Evolutionary conservation across 2,888 invertebrate genomes (phyloP).

Genomic region (Ormyrus nitidulus): DNA sequence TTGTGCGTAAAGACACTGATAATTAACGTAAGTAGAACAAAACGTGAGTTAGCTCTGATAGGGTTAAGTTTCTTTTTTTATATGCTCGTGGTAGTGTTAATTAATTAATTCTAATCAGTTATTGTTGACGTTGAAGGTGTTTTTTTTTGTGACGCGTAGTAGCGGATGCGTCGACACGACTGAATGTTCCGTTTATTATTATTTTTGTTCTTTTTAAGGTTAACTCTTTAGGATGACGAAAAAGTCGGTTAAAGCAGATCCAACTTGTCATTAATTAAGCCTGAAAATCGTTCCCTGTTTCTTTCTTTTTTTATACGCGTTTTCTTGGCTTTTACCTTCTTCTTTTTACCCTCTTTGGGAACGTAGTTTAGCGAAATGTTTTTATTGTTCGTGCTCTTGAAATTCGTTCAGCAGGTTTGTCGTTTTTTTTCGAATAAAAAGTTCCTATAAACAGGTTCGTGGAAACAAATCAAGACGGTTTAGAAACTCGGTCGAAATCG

Average conservation of each 20-base stretch:
- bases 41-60: conserved; percentile 61
- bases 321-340: conserved; percentile 54
- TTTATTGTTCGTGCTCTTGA: conserved; percentile 55
- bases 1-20: conserved; percentile 56
- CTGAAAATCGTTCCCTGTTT: conserved; percentile 60
- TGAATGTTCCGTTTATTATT: conserved; percentile 66
- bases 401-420: conserved; percentile 59
- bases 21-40: conserved; percentile 41
- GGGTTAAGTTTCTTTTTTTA: conserved; percentile 64
- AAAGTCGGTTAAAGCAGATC: conserved; percentile 58
- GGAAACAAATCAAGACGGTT: conserved; percentile 3
- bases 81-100: conserved; percentile 61
- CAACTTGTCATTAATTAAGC: conserved; percentile 68
- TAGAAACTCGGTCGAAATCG: conserved; percentile 38
- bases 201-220: conserved; percentile 43
- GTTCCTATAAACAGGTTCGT: conserved; percentile 55
- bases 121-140: conserved; percentile 68
- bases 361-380: conserved; percentile 54
- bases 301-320: conserved; percentile 59
- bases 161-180: conserved; percentile 64
- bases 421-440: conserved; percentile 51
- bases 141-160: conserved; percentile 57
- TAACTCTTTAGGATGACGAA: conserved; percentile 42
- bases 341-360: conserved; percentile 29
- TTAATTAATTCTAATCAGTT: conserved; percentile 64